These are phyloP conservation scores for Suncus etruscus DNA, from an alignment of 2,113 vertebrate genomes.

Conservation along the genomic window DNA sequence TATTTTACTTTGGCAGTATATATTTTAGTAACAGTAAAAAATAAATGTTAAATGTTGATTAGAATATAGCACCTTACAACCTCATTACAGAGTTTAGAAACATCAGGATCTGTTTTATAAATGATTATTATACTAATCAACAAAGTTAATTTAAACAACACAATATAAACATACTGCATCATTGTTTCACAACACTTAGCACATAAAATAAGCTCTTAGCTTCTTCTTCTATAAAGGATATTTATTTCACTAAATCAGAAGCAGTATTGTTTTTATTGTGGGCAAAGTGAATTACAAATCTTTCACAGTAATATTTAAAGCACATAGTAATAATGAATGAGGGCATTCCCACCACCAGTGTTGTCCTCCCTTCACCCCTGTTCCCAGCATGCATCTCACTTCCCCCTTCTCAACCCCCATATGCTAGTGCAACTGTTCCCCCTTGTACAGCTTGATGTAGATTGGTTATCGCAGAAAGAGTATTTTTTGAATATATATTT, in stretches of 20 bases:
- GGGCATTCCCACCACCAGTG: too few relatives aligned
- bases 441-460: too few relatives aligned
- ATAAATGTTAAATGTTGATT: slow-evolving; percentile 12
- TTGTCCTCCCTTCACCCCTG: too few relatives aligned
- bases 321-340: too few relatives aligned
- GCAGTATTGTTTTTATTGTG: not conserved
- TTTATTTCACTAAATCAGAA: not conserved
- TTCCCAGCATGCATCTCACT: too few relatives aligned
- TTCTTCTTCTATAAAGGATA: not conserved
- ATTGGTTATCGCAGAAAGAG: too few relatives aligned
- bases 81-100: not conserved
- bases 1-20: not conserved
- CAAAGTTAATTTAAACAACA: not conserved
- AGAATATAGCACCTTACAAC: not conserved
- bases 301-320: too few relatives aligned
- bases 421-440: too few relatives aligned
- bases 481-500: not conserved
- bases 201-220: not conserved
- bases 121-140: not conserved
- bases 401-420: too few relatives aligned
- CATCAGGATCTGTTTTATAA: rapidly evolving
- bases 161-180: not conserved
- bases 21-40: not conserved
- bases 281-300: too few relatives aligned
- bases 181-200: not conserved